A percentile compares a stretch with the other conserved stretches of the same genome.
Conservation (phyloP, 2,113 vertebrate species). For the Ranitomeya variabilis region DNA sequence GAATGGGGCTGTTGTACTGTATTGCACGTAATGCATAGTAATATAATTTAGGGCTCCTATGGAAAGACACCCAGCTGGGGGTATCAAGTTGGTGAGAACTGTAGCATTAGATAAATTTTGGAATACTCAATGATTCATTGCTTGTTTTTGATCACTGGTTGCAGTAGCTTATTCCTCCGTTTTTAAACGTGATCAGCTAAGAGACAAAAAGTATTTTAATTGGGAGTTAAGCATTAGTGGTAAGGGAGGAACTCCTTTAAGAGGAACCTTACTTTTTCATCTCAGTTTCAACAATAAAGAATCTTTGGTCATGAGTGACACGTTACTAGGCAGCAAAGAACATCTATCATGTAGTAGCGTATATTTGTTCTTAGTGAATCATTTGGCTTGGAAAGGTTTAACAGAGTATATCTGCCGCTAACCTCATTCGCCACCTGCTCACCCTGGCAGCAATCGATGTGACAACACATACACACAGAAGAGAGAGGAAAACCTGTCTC, state of each 20-base stretch:
- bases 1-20: too few relatives aligned
- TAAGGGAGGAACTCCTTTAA: background rate
- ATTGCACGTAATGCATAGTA: background rate
- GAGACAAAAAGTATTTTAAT: background rate
- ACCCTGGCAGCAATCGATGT: constrained; percentile 25
- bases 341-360: background rate
- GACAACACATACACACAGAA: constrained; percentile 12
- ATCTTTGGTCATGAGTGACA: background rate
- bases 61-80: background rate
- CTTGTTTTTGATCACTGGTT: too few relatives aligned
- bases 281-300: too few relatives aligned
- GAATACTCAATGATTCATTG: too few relatives aligned
- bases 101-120: too few relatives aligned
- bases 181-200: background rate
- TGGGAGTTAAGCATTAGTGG: background rate
- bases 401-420: constrained; percentile 24
- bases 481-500: background rate
- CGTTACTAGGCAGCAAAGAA: background rate
- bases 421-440: constrained; percentile 22
- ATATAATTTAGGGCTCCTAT: background rate
- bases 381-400: constrained; percentile 12
- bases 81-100: background rate
- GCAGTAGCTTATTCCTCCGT: background rate
- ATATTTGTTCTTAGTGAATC: constrained; percentile 4
- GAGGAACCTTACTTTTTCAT: background rate